Conservation (phyloP, 2,113 vertebrate genomes). For the Chauna torquata region DNA sequence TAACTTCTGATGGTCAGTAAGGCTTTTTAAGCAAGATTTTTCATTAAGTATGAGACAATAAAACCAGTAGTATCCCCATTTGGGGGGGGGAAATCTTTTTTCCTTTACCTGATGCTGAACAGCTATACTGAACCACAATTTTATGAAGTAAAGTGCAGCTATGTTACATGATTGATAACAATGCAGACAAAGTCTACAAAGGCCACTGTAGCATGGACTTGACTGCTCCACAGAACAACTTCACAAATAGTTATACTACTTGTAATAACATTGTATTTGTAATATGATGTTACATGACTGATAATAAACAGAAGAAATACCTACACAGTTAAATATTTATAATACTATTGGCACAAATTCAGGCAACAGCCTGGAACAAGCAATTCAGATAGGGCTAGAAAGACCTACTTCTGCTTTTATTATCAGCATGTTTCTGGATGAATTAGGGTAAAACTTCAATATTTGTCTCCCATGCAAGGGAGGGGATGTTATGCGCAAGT, state of each 20-base stretch:
- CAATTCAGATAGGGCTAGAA: background rate
- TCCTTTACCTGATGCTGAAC: background rate
- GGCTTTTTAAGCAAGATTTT: background rate
- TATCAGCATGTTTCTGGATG: background rate
- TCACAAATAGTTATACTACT: background rate
- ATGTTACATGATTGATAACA: background rate
- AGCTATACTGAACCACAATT: background rate
- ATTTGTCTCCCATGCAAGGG: fast-evolving
- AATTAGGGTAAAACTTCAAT: background rate
- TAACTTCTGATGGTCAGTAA: background rate
- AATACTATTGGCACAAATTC: background rate
- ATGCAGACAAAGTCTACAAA: background rate
- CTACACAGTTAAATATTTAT: background rate
- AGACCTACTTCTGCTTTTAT: background rate
- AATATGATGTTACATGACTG: background rate
- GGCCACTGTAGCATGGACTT: fast-evolving
- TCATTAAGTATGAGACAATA: background rate
- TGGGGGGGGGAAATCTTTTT: background rate
- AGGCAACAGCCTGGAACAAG: background rate
- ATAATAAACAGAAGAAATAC: background rate
- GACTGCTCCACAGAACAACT: background rate
- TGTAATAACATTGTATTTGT: background rate
- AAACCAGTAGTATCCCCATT: fast-evolving
- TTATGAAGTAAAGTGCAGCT: background rate
- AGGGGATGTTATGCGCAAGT: background rate